Conservation (phyloP, 2,888 invertebrate species). For the Sceliomorpha sp. region DNA sequence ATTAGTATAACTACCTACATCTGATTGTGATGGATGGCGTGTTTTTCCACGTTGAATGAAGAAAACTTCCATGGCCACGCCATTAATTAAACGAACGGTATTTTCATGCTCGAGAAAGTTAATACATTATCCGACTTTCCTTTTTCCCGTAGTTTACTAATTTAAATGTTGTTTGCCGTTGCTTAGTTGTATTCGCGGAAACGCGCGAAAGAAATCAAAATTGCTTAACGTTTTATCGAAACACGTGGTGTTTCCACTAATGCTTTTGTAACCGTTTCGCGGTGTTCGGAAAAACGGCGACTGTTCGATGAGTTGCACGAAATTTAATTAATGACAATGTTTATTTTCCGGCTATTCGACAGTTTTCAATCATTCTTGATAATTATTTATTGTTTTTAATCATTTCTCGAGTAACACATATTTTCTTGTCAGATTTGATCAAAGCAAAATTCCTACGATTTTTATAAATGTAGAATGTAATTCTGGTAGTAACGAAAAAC, state of each 20-base stretch:
- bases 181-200: conserved; percentile 8
- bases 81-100: conserved; percentile 57
- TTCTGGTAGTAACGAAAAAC: too few relatives aligned
- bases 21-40: conserved; percentile 57
- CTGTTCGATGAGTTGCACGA: too few relatives aligned
- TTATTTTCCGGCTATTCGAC: too few relatives aligned
- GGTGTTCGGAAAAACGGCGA: too few relatives aligned
- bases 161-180: conserved; percentile 50
- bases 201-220: conserved; percentile 40
- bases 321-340: too few relatives aligned
- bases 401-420: too few relatives aligned
- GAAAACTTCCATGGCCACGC: conserved; percentile 49
- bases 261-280: conserved; percentile 30
- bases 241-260: too few relatives aligned
- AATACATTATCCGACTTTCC: conserved; percentile 54
- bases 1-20: conserved; percentile 48
- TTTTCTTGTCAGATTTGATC: too few relatives aligned
- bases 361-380: too few relatives aligned
- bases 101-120: conserved; percentile 56
- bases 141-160: conserved; percentile 41
- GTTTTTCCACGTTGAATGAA: conserved; percentile 49
- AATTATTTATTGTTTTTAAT: too few relatives aligned
- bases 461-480: too few relatives aligned
- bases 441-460: too few relatives aligned
- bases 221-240: conserved; percentile 23